Conservation (phyloP, 2,797 vertebrate genomes). For the Smutsia gigantea region DNA sequence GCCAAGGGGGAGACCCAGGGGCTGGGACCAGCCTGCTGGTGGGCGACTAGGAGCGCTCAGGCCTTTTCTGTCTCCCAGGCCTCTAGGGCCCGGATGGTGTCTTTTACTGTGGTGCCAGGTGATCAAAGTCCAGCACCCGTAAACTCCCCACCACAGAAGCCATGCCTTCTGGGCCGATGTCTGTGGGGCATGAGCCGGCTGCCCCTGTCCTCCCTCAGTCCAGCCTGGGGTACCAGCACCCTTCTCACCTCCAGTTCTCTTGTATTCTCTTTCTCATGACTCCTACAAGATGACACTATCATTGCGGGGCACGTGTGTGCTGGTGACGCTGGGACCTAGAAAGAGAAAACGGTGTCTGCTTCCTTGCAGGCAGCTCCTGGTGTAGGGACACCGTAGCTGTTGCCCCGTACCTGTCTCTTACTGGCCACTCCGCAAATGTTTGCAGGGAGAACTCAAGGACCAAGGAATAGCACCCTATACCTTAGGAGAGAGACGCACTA, state of each 20-base stretch:
- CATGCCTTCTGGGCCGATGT: accelerated
- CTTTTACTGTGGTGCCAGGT: neutral
- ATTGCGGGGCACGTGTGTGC: too few relatives aligned
- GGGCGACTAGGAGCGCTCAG: too few relatives aligned
- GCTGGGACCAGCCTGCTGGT: neutral
- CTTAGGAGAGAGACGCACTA: too few relatives aligned
- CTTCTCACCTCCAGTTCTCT: constrained; percentile 93
- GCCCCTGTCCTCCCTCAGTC: neutral
- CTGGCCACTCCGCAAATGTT: neutral
- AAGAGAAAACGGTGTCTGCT: neutral
- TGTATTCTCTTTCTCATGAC: constrained; percentile 91
- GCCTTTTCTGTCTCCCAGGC: neutral
- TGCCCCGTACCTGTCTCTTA: neutral
- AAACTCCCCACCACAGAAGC: neutral
- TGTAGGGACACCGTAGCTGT: neutral
- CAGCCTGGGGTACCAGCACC: neutral
- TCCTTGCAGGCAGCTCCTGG: neutral
- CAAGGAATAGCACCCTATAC: too few relatives aligned
- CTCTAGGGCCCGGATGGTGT: accelerated
- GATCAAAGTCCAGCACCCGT: neutral
- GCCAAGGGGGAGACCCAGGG: too few relatives aligned
- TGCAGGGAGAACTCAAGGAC: neutral
- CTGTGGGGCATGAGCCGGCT: neutral
- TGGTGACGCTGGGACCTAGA: constrained; percentile 88
- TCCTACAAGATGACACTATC: constrained; percentile 86